Evolutionary conservation across 2,888 invertebrate species (phyloP), one percentile per base, ranked within the genome.

Genomic region (Cerastis rubricosa): DNA sequence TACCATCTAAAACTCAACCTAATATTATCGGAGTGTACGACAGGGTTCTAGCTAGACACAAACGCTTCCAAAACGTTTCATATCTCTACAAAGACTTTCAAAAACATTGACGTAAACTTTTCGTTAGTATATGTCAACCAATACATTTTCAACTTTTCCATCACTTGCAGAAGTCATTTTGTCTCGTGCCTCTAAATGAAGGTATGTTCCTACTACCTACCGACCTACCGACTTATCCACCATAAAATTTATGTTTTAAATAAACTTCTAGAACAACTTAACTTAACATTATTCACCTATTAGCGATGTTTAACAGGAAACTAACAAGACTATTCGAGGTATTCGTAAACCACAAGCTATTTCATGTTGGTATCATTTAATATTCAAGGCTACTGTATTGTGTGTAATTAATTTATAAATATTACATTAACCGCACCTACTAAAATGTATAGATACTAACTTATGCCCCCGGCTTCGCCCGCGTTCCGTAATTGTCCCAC

Each of bases 301-400:
- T 65, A 40, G 40, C 54, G 40, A 71, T 25, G 47, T 35, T 61
- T 2, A 81, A 83, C 79, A 81, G 81, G 83, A 81, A 81, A 70
- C 65, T 65, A 19, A 40, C 35, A 2, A 69, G 51, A 73, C 14
- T 79, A 65, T 81, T 81, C 69, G 51, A 83, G 61, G 81, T 79
- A 81, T 79, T 74, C 11, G 59, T 45, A 57, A 64, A 83, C 84
- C 74, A 51, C 68, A 83, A 68, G 57, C 19, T 68, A 35, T 65
- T 68, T 54, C 22, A 64, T 45, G 43, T 66, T 64, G 43, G n/a
- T 73, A 65, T 78, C 12, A 78, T 73, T 83, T 69, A 51, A 45
- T 61, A 78, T 83, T 83, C 83, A 81, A 80, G 83, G 80, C 19
- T 68, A 47, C 6, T 51, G 35, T 64, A 59, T 64, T 83, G 71